Evolutionary conservation across 1,140 invertebrate genomes (phyloP).

Genomic region (Microplitis demolitor): DNA sequence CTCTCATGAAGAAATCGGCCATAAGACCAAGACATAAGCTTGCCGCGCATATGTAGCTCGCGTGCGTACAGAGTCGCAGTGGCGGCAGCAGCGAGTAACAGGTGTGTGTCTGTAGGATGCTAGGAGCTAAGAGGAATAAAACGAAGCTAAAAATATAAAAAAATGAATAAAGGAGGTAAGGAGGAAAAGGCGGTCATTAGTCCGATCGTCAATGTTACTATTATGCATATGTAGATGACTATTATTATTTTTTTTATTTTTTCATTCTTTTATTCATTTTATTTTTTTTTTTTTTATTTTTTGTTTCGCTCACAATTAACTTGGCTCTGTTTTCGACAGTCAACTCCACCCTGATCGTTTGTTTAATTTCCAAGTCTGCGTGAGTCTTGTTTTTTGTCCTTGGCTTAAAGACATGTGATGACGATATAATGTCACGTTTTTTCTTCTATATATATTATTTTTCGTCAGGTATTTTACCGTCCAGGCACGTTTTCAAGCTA

Average conservation of each 20-base stretch:
- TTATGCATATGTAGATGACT: slow-evolving; percentile 7
- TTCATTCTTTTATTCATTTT: not conserved
- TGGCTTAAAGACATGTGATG: too few relatives aligned
- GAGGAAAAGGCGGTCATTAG: slow-evolving; percentile 13
- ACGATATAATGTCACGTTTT: too few relatives aligned
- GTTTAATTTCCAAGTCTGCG: too few relatives aligned
- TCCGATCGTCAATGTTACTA: slow-evolving; percentile 18
- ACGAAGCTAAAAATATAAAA: not conserved
- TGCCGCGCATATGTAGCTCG: slow-evolving; percentile 21
- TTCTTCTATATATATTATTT: too few relatives aligned
- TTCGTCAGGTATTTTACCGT: too few relatives aligned
- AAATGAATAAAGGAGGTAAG: slow-evolving; percentile 7
- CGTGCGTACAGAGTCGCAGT: slow-evolving; percentile 16
- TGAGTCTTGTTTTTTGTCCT: too few relatives aligned
- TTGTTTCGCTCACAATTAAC: not conserved
- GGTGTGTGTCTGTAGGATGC: slow-evolving; percentile 17
- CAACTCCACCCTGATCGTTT: too few relatives aligned
- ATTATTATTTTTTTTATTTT: slow-evolving; percentile 7
- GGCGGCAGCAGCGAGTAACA: slow-evolving; percentile 9
- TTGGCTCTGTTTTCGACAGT: too few relatives aligned
- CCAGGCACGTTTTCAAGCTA: too few relatives aligned
- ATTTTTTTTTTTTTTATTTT: not conserved
- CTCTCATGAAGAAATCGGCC: not conserved
- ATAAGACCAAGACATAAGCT: not conserved
- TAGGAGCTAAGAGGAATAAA: slow-evolving; percentile 2